Evolutionary conservation across 2,888 invertebrate genomes (phyloP).

Genomic region (Dugesia japonica): DNA sequence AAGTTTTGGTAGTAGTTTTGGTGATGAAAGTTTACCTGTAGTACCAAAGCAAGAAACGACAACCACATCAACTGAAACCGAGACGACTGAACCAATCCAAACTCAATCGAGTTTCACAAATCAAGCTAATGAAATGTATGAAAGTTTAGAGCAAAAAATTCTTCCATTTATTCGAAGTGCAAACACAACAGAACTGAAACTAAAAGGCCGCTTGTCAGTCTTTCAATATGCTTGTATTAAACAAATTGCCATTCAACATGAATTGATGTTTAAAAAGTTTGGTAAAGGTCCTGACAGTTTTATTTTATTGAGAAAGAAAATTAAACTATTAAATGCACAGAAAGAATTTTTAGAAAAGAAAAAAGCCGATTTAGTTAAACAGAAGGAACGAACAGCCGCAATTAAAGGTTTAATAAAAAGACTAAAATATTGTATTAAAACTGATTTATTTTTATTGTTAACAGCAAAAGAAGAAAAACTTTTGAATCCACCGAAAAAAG

Average conservation of each 20-base stretch:
- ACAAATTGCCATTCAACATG: background rate
- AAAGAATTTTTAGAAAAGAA: slow-evolving; percentile 4
- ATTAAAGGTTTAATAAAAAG: background rate
- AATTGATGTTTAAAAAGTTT: background rate
- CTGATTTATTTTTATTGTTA: too few relatives aligned
- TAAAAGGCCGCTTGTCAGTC: background rate
- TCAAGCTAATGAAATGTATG: background rate
- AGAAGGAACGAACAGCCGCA: background rate
- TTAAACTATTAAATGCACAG: background rate
- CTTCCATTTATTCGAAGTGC: background rate
- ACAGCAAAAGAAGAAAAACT: background rate
- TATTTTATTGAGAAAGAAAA: slow-evolving; percentile 15
- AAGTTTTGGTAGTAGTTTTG: background rate
- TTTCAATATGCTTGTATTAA: slow-evolving; percentile 3
- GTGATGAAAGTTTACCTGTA: background rate
- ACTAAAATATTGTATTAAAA: background rate
- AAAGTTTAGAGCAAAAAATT: background rate
- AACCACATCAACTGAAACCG: slow-evolving; percentile 4
- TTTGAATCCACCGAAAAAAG: background rate
- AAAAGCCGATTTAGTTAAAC: background rate
- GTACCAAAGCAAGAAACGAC: background rate
- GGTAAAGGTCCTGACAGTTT: background rate
- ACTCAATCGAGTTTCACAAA: background rate
- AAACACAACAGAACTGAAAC: background rate
- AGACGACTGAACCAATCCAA: background rate